Percentiles rank a stretch among this genome's conserved stretches.
Conservation (phyloP, 2,113 vertebrate genomes). For the human (Homo sapiens) region DNA sequence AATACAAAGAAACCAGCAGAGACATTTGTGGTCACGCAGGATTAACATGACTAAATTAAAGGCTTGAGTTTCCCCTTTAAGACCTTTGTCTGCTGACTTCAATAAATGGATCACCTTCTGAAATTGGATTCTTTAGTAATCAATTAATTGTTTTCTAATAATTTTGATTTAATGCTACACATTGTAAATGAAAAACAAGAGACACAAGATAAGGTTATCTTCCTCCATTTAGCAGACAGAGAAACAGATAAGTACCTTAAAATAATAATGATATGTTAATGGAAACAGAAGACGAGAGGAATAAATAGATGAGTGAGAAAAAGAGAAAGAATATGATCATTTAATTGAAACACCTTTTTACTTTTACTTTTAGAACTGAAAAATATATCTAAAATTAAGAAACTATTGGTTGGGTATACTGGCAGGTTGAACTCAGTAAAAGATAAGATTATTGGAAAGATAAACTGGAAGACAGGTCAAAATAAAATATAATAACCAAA, state of each 20-base stretch:
- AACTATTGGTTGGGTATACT: not conserved
- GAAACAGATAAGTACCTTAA: not conserved
- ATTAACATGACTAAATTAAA: not conserved
- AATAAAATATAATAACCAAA: not conserved
- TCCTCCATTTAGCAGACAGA: not conserved
- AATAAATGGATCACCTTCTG: not conserved
- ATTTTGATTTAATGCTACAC: not conserved
- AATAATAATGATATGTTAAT: not conserved
- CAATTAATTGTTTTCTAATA: not conserved
- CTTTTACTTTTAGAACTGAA: not conserved
- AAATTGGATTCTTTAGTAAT: not conserved
- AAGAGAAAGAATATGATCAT: not conserved
- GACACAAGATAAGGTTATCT: not conserved
- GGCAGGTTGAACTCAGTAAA: not conserved
- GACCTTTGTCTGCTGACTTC: not conserved
- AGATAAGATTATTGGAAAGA: not conserved
- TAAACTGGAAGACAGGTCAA: not conserved
- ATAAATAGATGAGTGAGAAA: not conserved
- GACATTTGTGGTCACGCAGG: not conserved
- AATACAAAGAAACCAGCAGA: not conserved
- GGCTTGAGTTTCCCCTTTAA: not conserved
- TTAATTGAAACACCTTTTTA: not conserved
- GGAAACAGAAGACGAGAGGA: not conserved
- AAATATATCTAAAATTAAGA: not conserved
- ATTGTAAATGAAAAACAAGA: not conserved